These are phyloP conservation scores for Drosophila watanabei DNA, from an alignment of 1,140 invertebrate species.

Conservation along the genomic window DNA sequence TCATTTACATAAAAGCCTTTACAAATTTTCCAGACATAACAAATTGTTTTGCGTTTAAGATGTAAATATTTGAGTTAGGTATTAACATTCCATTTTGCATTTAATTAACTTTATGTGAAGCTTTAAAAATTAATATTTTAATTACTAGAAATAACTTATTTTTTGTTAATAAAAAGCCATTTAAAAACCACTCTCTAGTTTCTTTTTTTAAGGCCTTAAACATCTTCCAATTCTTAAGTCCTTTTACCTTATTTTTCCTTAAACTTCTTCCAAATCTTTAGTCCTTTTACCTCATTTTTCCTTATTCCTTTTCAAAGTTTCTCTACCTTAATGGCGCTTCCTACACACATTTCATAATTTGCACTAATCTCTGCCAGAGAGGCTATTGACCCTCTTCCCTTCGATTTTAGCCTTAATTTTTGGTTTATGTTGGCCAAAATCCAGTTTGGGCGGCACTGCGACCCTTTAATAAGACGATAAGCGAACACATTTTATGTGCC, in stretches of 20 bases:
- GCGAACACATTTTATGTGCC: slow-evolving; percentile 65
- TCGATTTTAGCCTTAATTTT: slow-evolving; percentile 45
- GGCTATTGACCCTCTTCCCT: slow-evolving; percentile 39
- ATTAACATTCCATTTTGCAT: too few relatives aligned
- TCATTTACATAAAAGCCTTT: not conserved
- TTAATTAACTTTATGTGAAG: too few relatives aligned
- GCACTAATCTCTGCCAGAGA: slow-evolving; percentile 40
- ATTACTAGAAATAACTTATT: not conserved
- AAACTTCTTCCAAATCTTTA: not conserved
- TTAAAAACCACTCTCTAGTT: not conserved
- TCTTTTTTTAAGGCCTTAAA: not conserved
- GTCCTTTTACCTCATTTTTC: not conserved
- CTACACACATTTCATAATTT: slow-evolving; percentile 50
- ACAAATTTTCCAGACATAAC: not conserved
- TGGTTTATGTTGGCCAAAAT: slow-evolving; percentile 52
- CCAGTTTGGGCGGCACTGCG: slow-evolving; percentile 46
- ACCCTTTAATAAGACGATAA: slow-evolving; percentile 78
- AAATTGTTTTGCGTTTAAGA: not conserved
- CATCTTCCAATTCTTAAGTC: not conserved
- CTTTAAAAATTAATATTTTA: not conserved
- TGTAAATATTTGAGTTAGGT: not conserved
- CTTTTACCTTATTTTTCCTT: not conserved
- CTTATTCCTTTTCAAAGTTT: not conserved
- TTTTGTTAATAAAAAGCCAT: too few relatives aligned
- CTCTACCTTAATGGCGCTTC: slow-evolving; percentile 39